Conservation (phyloP, 53 echinoderm and acorn worm genomes). For the Henricia sp. region DNA sequence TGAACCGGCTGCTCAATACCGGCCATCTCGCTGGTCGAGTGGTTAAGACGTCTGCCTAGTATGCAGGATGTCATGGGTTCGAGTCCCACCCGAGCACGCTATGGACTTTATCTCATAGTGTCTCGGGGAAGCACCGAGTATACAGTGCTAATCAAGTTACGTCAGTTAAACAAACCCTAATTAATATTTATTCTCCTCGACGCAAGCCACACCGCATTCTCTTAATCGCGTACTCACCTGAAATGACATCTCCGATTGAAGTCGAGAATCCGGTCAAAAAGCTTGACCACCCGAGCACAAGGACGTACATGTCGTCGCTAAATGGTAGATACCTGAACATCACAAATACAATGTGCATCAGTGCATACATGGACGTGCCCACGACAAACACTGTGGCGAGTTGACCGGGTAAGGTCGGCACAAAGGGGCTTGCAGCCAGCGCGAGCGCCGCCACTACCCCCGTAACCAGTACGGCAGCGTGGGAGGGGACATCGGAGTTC, state of each 20-base stretch:
- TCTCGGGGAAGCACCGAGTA: too few relatives aligned
- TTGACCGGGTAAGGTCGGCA: neutral
- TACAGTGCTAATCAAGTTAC: too few relatives aligned
- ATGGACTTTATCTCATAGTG: too few relatives aligned
- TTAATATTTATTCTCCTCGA: too few relatives aligned
- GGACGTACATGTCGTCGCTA: neutral
- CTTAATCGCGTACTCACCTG: too few relatives aligned
- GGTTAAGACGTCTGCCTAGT: too few relatives aligned
- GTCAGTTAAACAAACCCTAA: too few relatives aligned
- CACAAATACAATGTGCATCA: neutral
- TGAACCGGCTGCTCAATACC: too few relatives aligned
- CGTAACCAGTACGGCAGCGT: neutral
- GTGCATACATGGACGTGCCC: neutral
- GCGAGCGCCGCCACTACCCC: neutral
- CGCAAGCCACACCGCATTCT: too few relatives aligned
- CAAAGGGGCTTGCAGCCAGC: neutral
- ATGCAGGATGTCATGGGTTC: too few relatives aligned
- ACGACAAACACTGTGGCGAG: neutral
- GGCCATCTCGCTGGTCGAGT: too few relatives aligned
- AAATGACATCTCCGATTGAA: neutral
- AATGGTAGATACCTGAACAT: neutral
- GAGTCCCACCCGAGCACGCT: too few relatives aligned
- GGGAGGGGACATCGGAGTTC: neutral
- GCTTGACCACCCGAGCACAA: neutral
- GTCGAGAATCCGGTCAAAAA: neutral